phyloP scores from a whole-genome alignment of 2,113 vertebrate species.

The Microcebus tavaratra region DNA sequence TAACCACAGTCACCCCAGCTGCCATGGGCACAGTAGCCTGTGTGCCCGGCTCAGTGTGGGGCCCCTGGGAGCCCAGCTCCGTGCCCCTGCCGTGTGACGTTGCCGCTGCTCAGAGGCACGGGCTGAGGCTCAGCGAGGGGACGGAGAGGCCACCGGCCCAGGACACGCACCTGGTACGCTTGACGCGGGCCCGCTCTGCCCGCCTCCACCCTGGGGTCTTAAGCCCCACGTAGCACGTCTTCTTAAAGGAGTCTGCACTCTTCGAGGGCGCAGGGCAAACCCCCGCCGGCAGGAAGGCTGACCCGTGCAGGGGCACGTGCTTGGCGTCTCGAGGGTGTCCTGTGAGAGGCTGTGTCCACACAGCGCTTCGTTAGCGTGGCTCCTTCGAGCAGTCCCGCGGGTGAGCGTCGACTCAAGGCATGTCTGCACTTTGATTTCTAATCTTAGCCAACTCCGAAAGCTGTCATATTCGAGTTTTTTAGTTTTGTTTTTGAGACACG shows the following conservation, averaged over 20 bases:
- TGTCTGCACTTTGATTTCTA: background rate
- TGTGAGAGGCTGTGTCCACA: rapidly evolving
- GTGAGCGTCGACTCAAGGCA: rapidly evolving
- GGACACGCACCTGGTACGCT: rapidly evolving
- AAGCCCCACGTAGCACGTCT: rapidly evolving
- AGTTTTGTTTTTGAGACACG: too few relatives aligned
- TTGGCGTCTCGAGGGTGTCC: background rate
- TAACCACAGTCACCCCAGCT: background rate
- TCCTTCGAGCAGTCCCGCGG: rapidly evolving
- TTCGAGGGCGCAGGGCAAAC: background rate
- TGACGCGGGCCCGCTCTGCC: background rate
- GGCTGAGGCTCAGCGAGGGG: background rate
- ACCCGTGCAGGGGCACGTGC: rapidly evolving
- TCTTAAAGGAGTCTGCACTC: background rate
- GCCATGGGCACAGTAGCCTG: rapidly evolving
- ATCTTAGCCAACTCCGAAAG: too few relatives aligned
- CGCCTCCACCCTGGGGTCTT: background rate
- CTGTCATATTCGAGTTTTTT: background rate
- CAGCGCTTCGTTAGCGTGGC: rapidly evolving
- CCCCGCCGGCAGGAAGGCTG: rapidly evolving
- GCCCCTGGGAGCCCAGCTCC: rapidly evolving
- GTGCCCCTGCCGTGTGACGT: rapidly evolving
- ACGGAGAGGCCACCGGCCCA: background rate
- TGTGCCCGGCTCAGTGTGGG: rapidly evolving
- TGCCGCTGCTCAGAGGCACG: background rate